Evolutionary conservation across 2,113 vertebrate species (phyloP).

Genomic region (Chionodraco myersi): DNA sequence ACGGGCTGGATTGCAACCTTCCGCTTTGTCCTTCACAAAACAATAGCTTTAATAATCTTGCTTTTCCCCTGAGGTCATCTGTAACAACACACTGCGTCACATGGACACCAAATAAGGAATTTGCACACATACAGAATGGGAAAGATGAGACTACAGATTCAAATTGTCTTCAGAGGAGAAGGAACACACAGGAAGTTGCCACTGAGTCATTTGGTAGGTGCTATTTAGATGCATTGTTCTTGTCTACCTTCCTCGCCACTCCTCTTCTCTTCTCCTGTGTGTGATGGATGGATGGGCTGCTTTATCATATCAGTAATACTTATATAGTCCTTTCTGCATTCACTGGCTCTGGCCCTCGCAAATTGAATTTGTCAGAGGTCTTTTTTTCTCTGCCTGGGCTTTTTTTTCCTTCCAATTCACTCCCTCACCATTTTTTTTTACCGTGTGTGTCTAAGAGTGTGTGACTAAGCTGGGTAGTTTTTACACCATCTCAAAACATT

Average conservation of each 20-base stretch:
- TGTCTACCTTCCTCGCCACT: slow-evolving; percentile 37
- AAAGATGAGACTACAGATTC: not conserved
- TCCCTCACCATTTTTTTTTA: slow-evolving; percentile 42
- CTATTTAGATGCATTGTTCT: slow-evolving; percentile 43
- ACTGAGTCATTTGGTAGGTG: slow-evolving; percentile 8
- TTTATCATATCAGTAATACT: slow-evolving; percentile 77
- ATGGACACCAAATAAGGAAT: not conserved
- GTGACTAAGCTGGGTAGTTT: slow-evolving; percentile 36
- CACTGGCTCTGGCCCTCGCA: slow-evolving; percentile 58
- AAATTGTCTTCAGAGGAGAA: not conserved
- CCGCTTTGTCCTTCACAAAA: slow-evolving; percentile 68
- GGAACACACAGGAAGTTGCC: slow-evolving; percentile 15
- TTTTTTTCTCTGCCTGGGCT: slow-evolving; percentile 21
- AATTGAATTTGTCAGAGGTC: slow-evolving; percentile 75
- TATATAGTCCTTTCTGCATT: slow-evolving; percentile 71
- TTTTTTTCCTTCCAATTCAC: slow-evolving; percentile 33
- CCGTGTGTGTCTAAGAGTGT: slow-evolving; percentile 40
- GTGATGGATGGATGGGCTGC: slow-evolving; percentile 66
- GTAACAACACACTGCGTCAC: slow-evolving; percentile 23
- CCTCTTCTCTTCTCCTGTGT: slow-evolving; percentile 33
- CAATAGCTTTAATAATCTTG: slow-evolving; percentile 67
- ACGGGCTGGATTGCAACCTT: slow-evolving; percentile 59
- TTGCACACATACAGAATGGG: slow-evolving; percentile 7
- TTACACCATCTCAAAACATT: slow-evolving; percentile 49
- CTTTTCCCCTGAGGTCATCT: slow-evolving; percentile 33